phyloP scores from a whole-genome alignment of 2,113 vertebrate species.

The Triplophysa dalaica region DNA sequence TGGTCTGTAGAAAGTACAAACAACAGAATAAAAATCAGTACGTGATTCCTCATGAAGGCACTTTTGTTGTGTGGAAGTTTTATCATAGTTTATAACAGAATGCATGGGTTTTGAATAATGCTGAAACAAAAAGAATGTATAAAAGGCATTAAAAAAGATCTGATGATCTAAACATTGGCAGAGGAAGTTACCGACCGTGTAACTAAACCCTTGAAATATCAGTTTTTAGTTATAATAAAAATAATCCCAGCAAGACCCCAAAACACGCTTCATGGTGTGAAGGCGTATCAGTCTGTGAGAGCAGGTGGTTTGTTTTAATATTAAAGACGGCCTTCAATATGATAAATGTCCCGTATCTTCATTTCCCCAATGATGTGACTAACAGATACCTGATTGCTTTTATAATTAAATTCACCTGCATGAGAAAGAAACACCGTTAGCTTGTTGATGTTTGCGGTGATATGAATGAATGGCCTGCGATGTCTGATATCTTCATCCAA shows the following conservation, averaged over 20 bases:
- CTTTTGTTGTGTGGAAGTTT: too few species aligned
- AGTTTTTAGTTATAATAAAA: background rate
- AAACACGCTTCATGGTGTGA: background rate
- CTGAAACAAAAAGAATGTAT: too few species aligned
- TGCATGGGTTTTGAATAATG: too few species aligned
- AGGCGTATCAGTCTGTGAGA: background rate
- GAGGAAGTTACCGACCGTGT: too few species aligned
- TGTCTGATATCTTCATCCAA: background rate
- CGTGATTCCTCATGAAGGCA: too few species aligned
- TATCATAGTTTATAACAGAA: too few species aligned
- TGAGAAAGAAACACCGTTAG: slow-evolving; percentile 11
- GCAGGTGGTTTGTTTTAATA: slow-evolving; percentile 39
- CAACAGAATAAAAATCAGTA: background rate
- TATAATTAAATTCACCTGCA: slow-evolving; percentile 41
- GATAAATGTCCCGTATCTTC: slow-evolving; percentile 29
- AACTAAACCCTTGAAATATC: too few species aligned
- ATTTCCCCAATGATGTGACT: slow-evolving; percentile 38
- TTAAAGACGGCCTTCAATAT: slow-evolving; percentile 23
- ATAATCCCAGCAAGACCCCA: background rate
- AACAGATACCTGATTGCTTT: slow-evolving; percentile 41
- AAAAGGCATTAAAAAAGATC: too few species aligned
- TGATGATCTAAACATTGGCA: too few species aligned
- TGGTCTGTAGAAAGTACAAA: slow-evolving; percentile 72
- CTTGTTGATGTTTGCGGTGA: slow-evolving; percentile 19
- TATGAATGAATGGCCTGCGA: background rate